phyloP scores from a whole-genome alignment of 2,797 vertebrate species.

The Neoniphon sammara region DNA sequence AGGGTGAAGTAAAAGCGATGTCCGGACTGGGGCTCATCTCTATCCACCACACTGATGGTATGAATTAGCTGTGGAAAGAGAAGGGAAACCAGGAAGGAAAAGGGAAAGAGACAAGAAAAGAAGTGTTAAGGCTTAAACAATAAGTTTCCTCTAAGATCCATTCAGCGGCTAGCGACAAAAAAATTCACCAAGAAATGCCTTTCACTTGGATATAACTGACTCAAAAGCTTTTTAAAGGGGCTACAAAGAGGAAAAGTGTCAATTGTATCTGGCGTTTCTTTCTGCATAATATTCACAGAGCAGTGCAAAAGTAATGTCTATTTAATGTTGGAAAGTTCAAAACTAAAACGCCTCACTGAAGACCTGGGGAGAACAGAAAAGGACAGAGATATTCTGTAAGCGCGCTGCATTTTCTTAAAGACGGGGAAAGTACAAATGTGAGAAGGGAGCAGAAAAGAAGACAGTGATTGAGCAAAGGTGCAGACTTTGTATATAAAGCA shows the following conservation, averaged over 20 bases:
- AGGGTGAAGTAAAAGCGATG: constrained; percentile 95
- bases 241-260: constrained; percentile 37
- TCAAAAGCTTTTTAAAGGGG: constrained; percentile 50
- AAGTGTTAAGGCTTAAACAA: neutral
- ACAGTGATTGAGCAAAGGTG: constrained; percentile 14
- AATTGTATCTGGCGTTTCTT: neutral
- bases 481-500: constrained; percentile 35
- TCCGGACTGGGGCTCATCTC: constrained; percentile 93
- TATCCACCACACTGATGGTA: constrained; percentile 96
- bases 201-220: constrained; percentile 48
- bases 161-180: constrained; percentile 29
- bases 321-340: constrained; percentile 50
- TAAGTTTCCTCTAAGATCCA: constrained; percentile 43
- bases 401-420: constrained; percentile 22
- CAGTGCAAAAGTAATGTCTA: constrained; percentile 7
- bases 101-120: constrained; percentile 14
- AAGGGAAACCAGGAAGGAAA: constrained; percentile 8
- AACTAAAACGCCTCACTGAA: constrained; percentile 39
- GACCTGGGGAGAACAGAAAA: constrained; percentile 30
- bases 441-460: constrained; percentile 27
- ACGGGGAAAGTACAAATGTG: constrained; percentile 38
- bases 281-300: constrained; percentile 43
- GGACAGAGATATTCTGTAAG: constrained; percentile 11
- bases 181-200: constrained; percentile 43
- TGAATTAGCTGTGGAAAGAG: constrained; percentile 89